Percentiles rank a stretch among this genome's conserved stretches.
Conservation (phyloP, 2,797 vertebrate species). For the Rhinatrema bivittatum region DNA sequence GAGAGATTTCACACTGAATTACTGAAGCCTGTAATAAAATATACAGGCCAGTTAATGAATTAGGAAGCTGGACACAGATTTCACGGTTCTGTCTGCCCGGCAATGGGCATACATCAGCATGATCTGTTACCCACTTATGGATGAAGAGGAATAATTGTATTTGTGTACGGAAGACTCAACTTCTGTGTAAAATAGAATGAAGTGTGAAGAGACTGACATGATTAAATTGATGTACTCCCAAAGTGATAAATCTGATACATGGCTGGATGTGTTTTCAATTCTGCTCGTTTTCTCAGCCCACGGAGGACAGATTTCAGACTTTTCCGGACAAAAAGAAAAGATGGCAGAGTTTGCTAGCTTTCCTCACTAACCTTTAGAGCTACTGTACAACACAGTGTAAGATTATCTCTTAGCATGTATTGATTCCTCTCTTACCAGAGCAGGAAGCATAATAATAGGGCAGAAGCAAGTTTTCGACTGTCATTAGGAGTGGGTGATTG, state of each 20-base stretch:
- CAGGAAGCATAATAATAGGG: conserved; percentile 1
- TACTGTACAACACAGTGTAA: background rate
- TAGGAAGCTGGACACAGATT: conserved; percentile 1
- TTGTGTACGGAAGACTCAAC: conserved; percentile 21
- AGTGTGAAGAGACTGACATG: conserved; percentile 35
- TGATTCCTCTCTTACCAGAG: conserved; percentile 6
- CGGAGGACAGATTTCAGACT: conserved; percentile 38
- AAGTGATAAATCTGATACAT: conserved; percentile 42
- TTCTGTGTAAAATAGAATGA: conserved; percentile 38
- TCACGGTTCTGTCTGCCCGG: background rate
- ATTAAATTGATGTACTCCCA: conserved; percentile 35
- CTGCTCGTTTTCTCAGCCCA: conserved; percentile 22
- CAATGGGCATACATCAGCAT: background rate
- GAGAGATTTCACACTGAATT: conserved; percentile 9
- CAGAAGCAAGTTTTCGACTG: conserved; percentile 3
- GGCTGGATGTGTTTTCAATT: conserved; percentile 33
- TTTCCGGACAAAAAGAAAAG: background rate
- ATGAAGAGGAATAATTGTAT: conserved; percentile 11
- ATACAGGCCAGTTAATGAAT: conserved; percentile 7
- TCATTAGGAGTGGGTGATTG: background rate
- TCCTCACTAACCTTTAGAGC: conserved; percentile 5
- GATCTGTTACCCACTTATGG: conserved; percentile 9
- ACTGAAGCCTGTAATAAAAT: conserved; percentile 4
- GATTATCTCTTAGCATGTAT: background rate
- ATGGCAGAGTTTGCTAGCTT: conserved; percentile 13